Evolutionary conservation across 2,113 vertebrate species (phyloP).

Genomic region (Thryonomys swinderianus): DNA sequence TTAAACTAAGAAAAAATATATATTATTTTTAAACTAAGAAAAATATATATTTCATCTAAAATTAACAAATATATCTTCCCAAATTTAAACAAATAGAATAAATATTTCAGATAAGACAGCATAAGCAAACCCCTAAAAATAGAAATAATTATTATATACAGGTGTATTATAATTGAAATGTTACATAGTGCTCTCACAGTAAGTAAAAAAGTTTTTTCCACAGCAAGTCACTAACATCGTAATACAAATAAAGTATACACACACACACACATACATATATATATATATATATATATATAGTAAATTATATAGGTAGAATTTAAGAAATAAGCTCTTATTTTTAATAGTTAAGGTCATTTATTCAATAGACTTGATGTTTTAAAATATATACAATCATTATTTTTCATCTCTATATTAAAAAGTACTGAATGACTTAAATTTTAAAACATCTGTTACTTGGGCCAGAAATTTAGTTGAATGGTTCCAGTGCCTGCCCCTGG

Average conservation of each 20-base stretch:
- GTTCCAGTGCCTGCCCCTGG: too few species aligned
- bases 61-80: background rate
- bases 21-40: background rate
- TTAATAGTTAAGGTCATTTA: background rate
- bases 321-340: background rate
- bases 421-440: background rate
- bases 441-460: background rate
- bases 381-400: background rate
- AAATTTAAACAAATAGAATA: background rate
- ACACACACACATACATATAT: too few species aligned
- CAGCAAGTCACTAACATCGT: background rate
- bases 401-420: background rate
- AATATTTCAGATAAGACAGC: background rate
- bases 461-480: too few species aligned
- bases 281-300: background rate
- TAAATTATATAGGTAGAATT: background rate
- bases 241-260: background rate
- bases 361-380: background rate
- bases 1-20: background rate
- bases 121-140: background rate
- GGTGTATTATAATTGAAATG: background rate
- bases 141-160: background rate
- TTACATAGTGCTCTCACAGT: background rate
- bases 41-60: background rate
- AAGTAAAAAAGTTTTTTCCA: background rate